phyloP scores from a whole-genome alignment of 1,140 invertebrate genomes.

The Drosophila arawakana region DNA sequence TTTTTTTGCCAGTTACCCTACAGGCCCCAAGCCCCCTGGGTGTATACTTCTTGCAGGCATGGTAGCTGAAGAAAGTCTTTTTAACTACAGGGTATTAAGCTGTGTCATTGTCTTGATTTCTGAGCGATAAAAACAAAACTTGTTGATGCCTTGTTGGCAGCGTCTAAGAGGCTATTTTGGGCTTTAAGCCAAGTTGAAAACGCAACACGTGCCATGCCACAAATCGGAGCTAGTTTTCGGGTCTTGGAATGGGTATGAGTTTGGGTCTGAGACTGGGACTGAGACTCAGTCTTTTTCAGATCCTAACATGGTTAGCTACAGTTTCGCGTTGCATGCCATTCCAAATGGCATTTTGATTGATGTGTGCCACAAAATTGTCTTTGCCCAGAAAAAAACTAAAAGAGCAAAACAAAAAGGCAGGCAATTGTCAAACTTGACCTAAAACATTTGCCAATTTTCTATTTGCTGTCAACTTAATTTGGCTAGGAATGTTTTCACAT shows the following conservation, averaged over 20 bases:
- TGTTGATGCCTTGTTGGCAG: constrained; percentile 65
- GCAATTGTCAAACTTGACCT: constrained; percentile 50
- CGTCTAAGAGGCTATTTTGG: constrained; percentile 23
- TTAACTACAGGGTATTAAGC: not conserved
- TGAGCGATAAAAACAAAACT: constrained; percentile 37
- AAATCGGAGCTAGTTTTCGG: constrained; percentile 7
- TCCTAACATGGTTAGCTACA: constrained; percentile 24
- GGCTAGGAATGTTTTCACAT: too few relatives aligned
- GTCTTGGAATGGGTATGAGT: not conserved
- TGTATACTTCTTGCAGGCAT: not conserved
- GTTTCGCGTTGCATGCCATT: constrained; percentile 46
- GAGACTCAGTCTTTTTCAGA: not conserved
- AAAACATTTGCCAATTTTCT: constrained; percentile 20
- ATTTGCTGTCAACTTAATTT: constrained; percentile 14
- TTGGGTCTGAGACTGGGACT: not conserved
- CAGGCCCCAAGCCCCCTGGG: not conserved
- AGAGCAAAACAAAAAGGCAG: constrained; percentile 26
- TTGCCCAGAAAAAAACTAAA: not conserved
- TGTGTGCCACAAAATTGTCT: constrained; percentile 65
- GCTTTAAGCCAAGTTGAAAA: constrained; percentile 64
- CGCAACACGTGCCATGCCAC: constrained; percentile 61
- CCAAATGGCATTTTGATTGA: constrained; percentile 78
- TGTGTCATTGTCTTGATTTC: not conserved
- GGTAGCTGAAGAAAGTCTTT: not conserved
- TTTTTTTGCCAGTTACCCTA: constrained; percentile 22